Evolutionary conservation across 2,888 invertebrate species (phyloP), one percentile per base, ranked within the genome.

Genomic region (Drosophila leonis): DNA sequence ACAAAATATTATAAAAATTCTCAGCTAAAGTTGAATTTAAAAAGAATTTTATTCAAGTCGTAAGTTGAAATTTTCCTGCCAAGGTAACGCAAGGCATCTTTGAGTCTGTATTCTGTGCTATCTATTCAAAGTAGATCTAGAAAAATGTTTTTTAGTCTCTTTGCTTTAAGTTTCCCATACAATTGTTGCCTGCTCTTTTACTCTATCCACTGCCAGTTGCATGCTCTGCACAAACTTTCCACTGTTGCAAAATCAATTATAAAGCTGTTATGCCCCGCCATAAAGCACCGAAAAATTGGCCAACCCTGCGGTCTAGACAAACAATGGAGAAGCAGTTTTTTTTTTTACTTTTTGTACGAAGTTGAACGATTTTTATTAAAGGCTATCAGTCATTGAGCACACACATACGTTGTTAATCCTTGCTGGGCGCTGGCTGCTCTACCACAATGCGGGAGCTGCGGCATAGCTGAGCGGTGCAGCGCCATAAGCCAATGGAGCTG

Each of bases 331-430:
- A 31, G 8, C 24, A 6, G 52, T 35, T 65, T 52, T 49, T 41
- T 20, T 57, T 74, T 46, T 27, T 27, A 46, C 29, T 82, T 69
- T 65, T 66, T 42, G n/a, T 59, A 72, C 46, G 51, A 71, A 69
- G 56, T 72, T 75, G 68, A 76, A 80, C 52, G 66, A 69, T 66
- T 87, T 85, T 85, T 87, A 87, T 85, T 85, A 84, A 77, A 66
- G 86, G 70, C 83, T 83, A 84, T 85, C 82, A 84, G 87, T 84
- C 86, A 80, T 78, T 73, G 65, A 74, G 62, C 60, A 78, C 55
- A 74, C 70, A 78, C 51, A 72, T 49, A 70, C 48, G 62, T 12
- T 66, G 64, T 63, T 74, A 78, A 80, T 75, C 74, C 83, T 59
- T 61, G 65, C 27, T 18, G 29, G 44, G 52, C 44, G 37, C 39